Conservation (phyloP, 2,113 vertebrate genomes). For the Pholis gunnellus region DNA sequence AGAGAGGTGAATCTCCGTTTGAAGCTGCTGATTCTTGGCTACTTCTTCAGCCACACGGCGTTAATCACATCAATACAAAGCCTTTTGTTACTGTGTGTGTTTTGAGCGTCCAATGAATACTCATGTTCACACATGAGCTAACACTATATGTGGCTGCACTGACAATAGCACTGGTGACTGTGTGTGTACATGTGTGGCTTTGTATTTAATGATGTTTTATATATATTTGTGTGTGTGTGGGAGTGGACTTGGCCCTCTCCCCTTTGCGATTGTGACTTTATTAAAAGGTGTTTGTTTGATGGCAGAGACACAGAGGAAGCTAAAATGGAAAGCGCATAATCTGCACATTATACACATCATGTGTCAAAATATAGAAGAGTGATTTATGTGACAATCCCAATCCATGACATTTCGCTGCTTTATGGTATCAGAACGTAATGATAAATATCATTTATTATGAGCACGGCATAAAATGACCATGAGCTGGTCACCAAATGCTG, state of each 20-base stretch:
- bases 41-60: constrained; percentile 71
- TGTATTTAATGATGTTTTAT: constrained; percentile 48
- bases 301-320: constrained; percentile 64
- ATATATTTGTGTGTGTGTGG: constrained; percentile 60
- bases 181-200: constrained; percentile 35
- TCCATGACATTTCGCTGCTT: constrained; percentile 65
- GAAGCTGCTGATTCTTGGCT: constrained; percentile 34
- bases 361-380: constrained; percentile 76
- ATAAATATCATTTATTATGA: constrained; percentile 73
- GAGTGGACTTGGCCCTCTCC: constrained; percentile 90
- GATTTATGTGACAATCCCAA: constrained; percentile 63
- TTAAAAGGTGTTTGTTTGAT: constrained; percentile 75
- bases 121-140: constrained; percentile 68
- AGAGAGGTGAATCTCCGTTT: constrained; percentile 46
- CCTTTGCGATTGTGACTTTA: constrained; percentile 89
- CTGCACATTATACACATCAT: constrained; percentile 75
- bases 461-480: constrained; percentile 55
- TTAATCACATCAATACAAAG: constrained; percentile 81
- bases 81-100: constrained; percentile 39
- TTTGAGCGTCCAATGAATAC: constrained; percentile 59
- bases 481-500: constrained; percentile 59
- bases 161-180: constrained; percentile 54
- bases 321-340: constrained; percentile 73
- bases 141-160: constrained; percentile 66
- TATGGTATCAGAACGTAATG: constrained; percentile 65